phyloP scores from a whole-genome alignment of 2,113 vertebrate species.

The Myotis lucifugus region DNA sequence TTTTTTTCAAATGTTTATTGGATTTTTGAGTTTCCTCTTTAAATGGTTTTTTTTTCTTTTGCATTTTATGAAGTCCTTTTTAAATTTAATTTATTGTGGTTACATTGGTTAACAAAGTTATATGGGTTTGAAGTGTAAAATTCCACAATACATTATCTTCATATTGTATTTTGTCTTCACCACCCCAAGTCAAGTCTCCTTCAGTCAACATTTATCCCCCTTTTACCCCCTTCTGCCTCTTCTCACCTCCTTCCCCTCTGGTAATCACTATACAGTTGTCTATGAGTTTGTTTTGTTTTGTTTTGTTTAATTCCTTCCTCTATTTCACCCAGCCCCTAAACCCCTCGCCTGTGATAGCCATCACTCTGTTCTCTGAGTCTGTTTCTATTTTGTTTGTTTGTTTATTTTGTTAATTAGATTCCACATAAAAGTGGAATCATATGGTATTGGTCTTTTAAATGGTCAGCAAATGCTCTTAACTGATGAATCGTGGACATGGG shows the following conservation, averaged over 20 bases:
- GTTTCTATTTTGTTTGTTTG: background rate
- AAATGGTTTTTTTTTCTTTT: background rate
- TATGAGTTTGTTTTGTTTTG: background rate
- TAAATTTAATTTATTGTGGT: background rate
- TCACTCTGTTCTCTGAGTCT: background rate
- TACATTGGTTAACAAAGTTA: background rate
- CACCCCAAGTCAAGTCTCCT: background rate
- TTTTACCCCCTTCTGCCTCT: background rate
- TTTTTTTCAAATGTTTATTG: background rate
- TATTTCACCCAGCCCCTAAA: background rate
- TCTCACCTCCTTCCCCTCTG: background rate
- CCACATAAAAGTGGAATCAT: background rate
- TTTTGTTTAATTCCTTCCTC: background rate
- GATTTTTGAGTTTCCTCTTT: background rate
- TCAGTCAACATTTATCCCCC: background rate
- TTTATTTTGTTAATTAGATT: background rate
- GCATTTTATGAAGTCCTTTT: background rate
- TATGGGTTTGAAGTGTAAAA: background rate
- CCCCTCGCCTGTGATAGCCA: background rate
- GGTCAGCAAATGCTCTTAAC: background rate
- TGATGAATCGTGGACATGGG: background rate
- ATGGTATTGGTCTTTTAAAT: background rate
- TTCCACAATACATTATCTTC: background rate
- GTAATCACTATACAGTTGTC: background rate
- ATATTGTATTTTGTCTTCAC: background rate